Evolutionary conservation across 2,888 invertebrate species (phyloP), one percentile per base, ranked within the genome.

Genomic region (Pegoplata infirma): DNA sequence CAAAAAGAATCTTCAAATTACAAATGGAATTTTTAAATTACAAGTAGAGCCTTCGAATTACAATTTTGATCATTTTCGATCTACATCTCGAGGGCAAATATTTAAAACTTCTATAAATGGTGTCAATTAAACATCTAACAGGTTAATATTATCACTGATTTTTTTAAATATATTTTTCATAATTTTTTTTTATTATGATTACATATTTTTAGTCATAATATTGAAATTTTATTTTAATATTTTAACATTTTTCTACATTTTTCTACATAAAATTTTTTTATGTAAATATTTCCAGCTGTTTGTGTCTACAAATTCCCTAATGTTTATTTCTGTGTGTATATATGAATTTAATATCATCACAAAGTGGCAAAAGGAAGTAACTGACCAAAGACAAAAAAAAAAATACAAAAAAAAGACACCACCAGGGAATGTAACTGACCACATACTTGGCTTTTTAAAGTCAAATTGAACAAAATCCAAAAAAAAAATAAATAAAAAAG

Each of bases 321-420:
- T n/a, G 14, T 3, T n/a, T n/a, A n/a, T n/a, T 5, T 40, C 36
- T 4, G n/a, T 25, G 25, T 25, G 6, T n/a, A n/a, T n/a, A n/a
- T n/a, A 25, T 5, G 25, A 25, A 25, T 6, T n/a, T n/a, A n/a
- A n/a, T n/a, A n/a, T n/a, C n/a, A 51, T 49, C 21, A 21, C 19
- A 49, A 23, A 63, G 19, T 36, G 63, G 36, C 73, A 25, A 58
- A 75, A 79, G 75, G 79, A 79, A 79, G 71, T 79, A 79, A 79
- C 66, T 79, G 79, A 75, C 79, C 75, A 79, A 79, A 79, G 56
- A 67, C 75, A 75, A 67, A 78, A n/a, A 67, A 72, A 53, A 49
- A n/a, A n/a, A n/a, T n/a, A n/a, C n/a, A n/a, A n/a, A n/a, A n/a
- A n/a, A n/a, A n/a, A n/a, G n/a, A n/a, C n/a, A n/a, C n/a, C 75